Evolutionary conservation across 2,113 vertebrate genomes (phyloP).

Genomic region (Caretta caretta): DNA sequence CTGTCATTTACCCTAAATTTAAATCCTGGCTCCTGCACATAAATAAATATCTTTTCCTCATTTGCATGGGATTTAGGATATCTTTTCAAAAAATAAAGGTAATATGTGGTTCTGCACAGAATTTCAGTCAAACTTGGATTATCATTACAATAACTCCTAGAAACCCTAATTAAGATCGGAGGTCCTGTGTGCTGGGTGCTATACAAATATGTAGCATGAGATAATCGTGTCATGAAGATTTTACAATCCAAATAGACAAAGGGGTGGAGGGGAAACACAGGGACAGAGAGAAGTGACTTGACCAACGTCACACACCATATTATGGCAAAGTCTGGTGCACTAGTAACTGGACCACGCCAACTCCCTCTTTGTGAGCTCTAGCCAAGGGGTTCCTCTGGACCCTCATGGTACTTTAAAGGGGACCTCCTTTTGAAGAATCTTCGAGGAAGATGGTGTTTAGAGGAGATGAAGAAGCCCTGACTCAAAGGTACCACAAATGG

Average conservation of each 20-base stretch:
- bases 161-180: background rate
- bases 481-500: background rate
- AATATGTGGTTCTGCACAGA: conserved; percentile 6
- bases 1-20: conserved; percentile 52
- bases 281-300: background rate
- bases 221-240: background rate
- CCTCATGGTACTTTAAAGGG: background rate
- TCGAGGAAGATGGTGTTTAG: rapidly evolving
- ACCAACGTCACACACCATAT: background rate
- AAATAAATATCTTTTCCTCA: conserved; percentile 56
- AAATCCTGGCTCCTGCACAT: conserved; percentile 25
- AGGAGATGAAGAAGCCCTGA: background rate
- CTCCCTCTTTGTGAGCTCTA: background rate
- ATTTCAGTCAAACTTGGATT: background rate
- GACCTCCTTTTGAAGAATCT: background rate
- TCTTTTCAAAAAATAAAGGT: background rate
- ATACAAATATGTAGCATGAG: rapidly evolving
- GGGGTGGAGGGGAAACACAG: background rate
- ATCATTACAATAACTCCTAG: background rate
- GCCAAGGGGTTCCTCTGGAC: background rate
- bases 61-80: conserved; percentile 40
- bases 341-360: background rate
- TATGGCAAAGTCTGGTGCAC: background rate
- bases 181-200: background rate
- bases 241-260: background rate